Conservation (phyloP, 2,113 vertebrate species). For the Strigops habroptila region DNA sequence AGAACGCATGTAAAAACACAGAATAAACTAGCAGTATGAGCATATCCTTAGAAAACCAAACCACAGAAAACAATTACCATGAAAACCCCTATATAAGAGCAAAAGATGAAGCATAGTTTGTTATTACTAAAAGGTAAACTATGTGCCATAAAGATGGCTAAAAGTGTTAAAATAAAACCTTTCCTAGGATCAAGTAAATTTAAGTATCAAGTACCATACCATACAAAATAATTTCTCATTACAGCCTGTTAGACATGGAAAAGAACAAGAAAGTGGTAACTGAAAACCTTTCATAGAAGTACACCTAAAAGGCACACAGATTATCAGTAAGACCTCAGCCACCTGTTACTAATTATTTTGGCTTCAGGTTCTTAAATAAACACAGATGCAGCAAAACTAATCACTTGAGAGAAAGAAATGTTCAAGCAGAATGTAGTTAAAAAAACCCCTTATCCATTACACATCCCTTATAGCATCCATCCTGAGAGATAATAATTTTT, state of each 20-base stretch:
- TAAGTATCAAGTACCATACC: conserved; percentile 6
- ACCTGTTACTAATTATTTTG: conserved; percentile 76
- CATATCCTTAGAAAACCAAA: neutral
- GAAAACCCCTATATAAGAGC: neutral
- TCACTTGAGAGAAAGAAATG: conserved; percentile 38
- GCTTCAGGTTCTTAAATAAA: conserved; percentile 73
- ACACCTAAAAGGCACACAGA: conserved; percentile 60
- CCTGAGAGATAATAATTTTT: neutral
- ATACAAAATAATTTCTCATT: neutral
- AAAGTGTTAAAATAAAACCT: conserved; percentile 16
- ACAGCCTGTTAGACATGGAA: conserved; percentile 15
- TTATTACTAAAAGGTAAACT: neutral
- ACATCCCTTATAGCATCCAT: neutral
- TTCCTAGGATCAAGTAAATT: neutral
- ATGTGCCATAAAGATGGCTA: neutral
- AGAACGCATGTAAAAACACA: neutral
- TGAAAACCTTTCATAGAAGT: conserved; percentile 8
- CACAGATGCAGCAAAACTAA: conserved; percentile 70
- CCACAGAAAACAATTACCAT: neutral
- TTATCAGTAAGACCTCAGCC: conserved; percentile 63
- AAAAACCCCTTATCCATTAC: neutral
- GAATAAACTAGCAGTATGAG: neutral
- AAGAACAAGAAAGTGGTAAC: neutral
- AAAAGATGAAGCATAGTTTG: neutral
- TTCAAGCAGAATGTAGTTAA: neutral